Evolutionary conservation across 2,888 invertebrate species (phyloP), one percentile per base, ranked within the genome.

Genomic region (Caradrina kadenii): DNA sequence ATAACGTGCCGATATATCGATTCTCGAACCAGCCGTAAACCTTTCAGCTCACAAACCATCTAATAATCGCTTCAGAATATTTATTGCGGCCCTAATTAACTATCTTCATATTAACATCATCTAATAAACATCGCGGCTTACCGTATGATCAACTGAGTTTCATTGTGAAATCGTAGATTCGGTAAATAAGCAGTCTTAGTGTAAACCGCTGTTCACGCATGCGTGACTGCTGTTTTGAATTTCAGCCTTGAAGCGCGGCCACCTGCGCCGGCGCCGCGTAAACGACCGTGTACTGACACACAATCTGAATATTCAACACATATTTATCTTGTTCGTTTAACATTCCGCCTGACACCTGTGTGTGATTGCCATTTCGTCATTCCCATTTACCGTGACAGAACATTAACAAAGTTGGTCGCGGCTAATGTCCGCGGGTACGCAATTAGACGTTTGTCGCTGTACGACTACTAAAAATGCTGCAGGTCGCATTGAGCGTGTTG

Each of bases 261-360:
- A 96, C 96, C 96, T 96, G 96, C 96, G 96, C 96, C 96, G 96
- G 95, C 96, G 96, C 96, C 96, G 96, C 95, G 94, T 96, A 96
- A 96, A 96, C 94, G 96, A 92, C 94, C 94, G 88, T 94, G 94
- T 94, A 94, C 93, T 91, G 93, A 93, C 93, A 94, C 88, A 93
- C 92, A 93, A 94, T 95, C 94, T 95, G 94, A 95, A 96, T 96
- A 96, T 95, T 95, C 94, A 95, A 94, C 93, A 91, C 91, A 91
- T 93, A 93, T 93, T 93, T 94, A 93, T 92, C 88, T 90, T 91
- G 88, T 84, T 92, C 93, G 90, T 91, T 95, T 93, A 92, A 90
- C 91, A 94, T 94, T 94, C 93, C 90, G 89, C 76, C 89, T 89
- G 90, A 93, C 94, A 95, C 94, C 94, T 94, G 95, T 91, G 89